Evolutionary conservation across 2,888 invertebrate species (phyloP), one percentile per base, ranked within the genome.

Genomic region (Psococerastis gibbosa): DNA sequence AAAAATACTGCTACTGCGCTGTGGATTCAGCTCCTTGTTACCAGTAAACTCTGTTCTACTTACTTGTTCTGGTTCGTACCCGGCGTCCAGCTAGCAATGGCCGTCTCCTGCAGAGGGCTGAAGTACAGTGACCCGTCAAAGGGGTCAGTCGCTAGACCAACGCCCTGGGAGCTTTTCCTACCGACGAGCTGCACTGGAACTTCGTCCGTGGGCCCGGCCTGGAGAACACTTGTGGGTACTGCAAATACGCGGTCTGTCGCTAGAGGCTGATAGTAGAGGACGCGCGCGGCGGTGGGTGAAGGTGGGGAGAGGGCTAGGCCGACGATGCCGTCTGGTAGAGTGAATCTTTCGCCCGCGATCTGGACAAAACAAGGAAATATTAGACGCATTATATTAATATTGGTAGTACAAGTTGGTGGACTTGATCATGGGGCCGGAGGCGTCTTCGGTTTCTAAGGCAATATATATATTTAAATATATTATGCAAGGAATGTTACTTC

Each of bases 131-230:
- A 75, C 47, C 81, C 78, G 51, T 81, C 81, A 0, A 67, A 63
- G 0, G 75, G 74, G 49, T 82, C 78, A 1, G 82, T 70, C 0
- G 76, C 70, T 16, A 85, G 55, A 0, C 78, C 79, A 5, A 85
- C 67, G 3, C 85, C 84, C 58, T 84, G 84, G 0, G 85, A 85
- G 0, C 84, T 81, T 60, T 87, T 85, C 54, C 75, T 76, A 0
- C 85, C 85, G 11, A 83, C 79, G 35, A 84, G 63, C 48, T 74
- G 72, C 0, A 85, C 77, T 1, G 82, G 82, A 43, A 85, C 58
- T 49, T 75, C 73, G 35, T 77, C 71, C 34, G 53, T 54, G 0
- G 84, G 83, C 1, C 84, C 84, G 2, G 76, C 70, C 2, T 74
- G 71, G 13, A 87, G 61, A 0, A 73, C 77, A 0, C 78, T 68